Base-by-base conservation (phyloP, 2,113 vertebrate species). In the Anhinga rufa region DNA sequence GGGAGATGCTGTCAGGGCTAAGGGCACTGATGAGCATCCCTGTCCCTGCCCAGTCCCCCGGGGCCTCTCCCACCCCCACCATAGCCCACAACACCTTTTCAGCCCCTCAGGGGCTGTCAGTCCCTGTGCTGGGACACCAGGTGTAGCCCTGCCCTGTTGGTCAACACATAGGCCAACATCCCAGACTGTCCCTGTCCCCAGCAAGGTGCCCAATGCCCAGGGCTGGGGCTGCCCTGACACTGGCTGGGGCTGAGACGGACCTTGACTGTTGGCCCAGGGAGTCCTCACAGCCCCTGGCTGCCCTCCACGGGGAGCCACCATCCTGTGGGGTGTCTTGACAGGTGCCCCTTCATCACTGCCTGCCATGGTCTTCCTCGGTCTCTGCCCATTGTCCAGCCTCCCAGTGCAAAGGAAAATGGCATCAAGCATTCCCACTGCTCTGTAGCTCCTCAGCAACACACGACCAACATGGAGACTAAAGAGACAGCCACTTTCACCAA, bases 351-450 rank as follows among this genome's bases (percentile, higher is more conserved):
- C 21, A 18, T 17, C 68, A 49, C 74, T 62, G 48, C 20, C 54
- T 7, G 0, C 9, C 34, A 10, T 1, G 2, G 34, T 4, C 40
- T 55, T 60, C 48, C 79, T 44, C 48, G 32, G 17, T 29, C 40
- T 44, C 29, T 90, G 61, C 7, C 40, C 8, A 4, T 44, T 80
- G 61, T 52, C 66, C 58, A 82, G 38, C 9, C 14, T 46, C 34
- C 25, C 19, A 55, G 48, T 0, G 0, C 17, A 36, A 62, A 58
- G 15, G 29, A 75, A 90, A 86, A 65, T 8, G 31, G 4, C 4
- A 0, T 25, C 0, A 0, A 22, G 18, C 54, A 12, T 55, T 91
- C 57, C 55, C 0, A 0, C 17, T 1, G 0, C 24, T 54, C 40
- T n/a, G 10, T 16, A 75, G 48, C 31, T 58, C 62, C 48, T 60